Evolutionary conservation across 2,888 invertebrate species (phyloP).

Genomic region (Mycogona germanica): DNA sequence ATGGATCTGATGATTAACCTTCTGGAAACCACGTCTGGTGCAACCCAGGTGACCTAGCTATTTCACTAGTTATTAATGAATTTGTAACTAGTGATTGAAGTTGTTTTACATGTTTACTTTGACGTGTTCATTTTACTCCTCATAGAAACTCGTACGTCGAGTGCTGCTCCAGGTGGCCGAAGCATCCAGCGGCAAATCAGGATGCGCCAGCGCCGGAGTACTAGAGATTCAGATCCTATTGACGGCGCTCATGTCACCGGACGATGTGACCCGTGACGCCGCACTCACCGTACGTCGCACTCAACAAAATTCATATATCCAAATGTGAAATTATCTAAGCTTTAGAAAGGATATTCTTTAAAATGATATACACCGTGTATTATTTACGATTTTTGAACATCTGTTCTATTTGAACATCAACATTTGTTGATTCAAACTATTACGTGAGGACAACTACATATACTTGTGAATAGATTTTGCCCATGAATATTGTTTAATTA

Average conservation of each 20-base stretch:
- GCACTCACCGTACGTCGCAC: slow-evolving; percentile 31
- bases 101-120: neutral
- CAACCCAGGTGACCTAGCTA: no score
- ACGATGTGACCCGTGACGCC: slow-evolving; percentile 58
- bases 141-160: slow-evolving; percentile 56
- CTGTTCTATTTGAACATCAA: no score
- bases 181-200: slow-evolving; percentile 54
- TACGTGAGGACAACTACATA: no score
- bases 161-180: slow-evolving; percentile 68
- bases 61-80: no score
- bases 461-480: no score
- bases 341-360: no score
- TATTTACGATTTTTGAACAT: no score
- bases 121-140: neutral
- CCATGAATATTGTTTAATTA: neutral
- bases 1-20: slow-evolving; percentile 63
- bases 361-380: no score
- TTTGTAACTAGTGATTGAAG: neutral
- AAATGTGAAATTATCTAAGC: no score
- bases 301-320: no score
- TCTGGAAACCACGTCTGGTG: slow-evolving; percentile 40
- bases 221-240: slow-evolving; percentile 65
- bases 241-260: slow-evolving; percentile 58
- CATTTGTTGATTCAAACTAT: no score
- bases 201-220: slow-evolving; percentile 47